Conservation (phyloP, 2,888 invertebrate genomes). For the Eristalinus sepulchralis region DNA sequence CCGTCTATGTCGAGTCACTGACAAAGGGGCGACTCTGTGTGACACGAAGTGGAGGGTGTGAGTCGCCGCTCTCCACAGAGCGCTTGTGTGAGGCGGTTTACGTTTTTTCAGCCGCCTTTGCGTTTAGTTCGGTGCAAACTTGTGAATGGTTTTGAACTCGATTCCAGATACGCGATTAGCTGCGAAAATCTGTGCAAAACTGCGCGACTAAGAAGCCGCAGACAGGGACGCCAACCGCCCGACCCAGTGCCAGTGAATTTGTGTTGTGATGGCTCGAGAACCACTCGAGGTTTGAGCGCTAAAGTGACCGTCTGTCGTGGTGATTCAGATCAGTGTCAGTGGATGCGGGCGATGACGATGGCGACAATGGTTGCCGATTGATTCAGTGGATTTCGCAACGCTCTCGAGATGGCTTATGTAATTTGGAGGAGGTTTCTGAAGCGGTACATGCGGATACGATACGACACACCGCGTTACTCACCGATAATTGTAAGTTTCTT, state of each 20-base stretch:
- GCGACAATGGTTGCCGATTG: constrained; percentile 1
- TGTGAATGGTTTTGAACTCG: constrained; percentile 78
- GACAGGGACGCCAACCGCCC: constrained; percentile 17
- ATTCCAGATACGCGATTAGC: constrained; percentile 65
- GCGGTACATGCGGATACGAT: constrained; percentile 77
- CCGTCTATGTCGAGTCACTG: constrained; percentile 58
- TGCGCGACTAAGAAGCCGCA: constrained; percentile 24
- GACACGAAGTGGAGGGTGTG: constrained; percentile 52
- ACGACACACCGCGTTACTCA: constrained; percentile 73
- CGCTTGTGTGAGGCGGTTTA: constrained; percentile 71
- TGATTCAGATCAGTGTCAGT: constrained; percentile 53
- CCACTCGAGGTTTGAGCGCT: constrained; percentile 27
- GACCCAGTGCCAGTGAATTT: not conserved
- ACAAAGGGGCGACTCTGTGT: constrained; percentile 59
- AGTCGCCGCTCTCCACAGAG: constrained; percentile 1
- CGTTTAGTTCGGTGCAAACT: constrained; percentile 77
- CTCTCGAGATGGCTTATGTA: constrained; percentile 78
- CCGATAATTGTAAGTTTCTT: constrained; percentile 74
- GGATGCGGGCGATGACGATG: constrained; percentile 28
- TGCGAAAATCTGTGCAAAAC: constrained; percentile 12
- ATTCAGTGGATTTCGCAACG: constrained; percentile 16
- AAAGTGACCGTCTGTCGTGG: constrained; percentile 9
- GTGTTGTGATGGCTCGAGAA: not conserved
- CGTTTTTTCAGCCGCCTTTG: constrained; percentile 75
- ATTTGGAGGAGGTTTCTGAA: constrained; percentile 80